phyloP scores from a whole-genome alignment of 2,888 invertebrate species.

The Drosophila acutilabella region DNA sequence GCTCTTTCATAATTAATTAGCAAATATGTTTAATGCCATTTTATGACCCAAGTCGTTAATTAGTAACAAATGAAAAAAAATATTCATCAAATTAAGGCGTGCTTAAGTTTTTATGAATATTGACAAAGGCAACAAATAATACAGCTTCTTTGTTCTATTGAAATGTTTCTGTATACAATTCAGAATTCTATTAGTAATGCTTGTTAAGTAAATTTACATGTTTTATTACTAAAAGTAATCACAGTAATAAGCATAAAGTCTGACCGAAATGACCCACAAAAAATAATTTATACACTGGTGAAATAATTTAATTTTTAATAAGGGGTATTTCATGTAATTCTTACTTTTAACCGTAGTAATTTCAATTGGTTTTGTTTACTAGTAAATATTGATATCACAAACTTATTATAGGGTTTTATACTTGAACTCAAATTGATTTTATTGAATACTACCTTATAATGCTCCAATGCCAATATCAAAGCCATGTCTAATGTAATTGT shows the following conservation, averaged over 20 bases:
- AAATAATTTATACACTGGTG: background rate
- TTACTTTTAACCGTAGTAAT: no score
- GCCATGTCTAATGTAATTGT: slow-evolving; percentile 45
- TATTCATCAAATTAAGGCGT: background rate
- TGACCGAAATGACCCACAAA: background rate
- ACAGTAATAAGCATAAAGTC: no score
- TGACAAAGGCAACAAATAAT: slow-evolving; percentile 3
- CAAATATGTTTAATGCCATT: slow-evolving; percentile 58
- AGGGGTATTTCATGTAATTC: no score
- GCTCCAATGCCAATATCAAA: slow-evolving; percentile 51
- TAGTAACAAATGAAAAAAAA: slow-evolving; percentile 12
- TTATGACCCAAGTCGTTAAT: slow-evolving; percentile 52
- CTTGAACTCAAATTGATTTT: slow-evolving; percentile 30
- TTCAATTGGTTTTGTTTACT: background rate
- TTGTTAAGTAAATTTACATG: background rate
- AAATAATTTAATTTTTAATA: no score
- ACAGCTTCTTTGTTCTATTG: slow-evolving; percentile 8
- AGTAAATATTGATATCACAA: background rate
- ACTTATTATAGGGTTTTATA: slow-evolving; percentile 3
- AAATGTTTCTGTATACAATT: background rate
- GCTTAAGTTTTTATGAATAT: slow-evolving; percentile 4
- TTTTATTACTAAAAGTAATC: background rate
- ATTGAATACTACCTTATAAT: slow-evolving; percentile 27
- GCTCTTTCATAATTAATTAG: slow-evolving; percentile 65
- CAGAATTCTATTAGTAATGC: background rate